Base-by-base conservation (phyloP, 2,888 invertebrate genomes). In the Rhagonycha fulva region DNA sequence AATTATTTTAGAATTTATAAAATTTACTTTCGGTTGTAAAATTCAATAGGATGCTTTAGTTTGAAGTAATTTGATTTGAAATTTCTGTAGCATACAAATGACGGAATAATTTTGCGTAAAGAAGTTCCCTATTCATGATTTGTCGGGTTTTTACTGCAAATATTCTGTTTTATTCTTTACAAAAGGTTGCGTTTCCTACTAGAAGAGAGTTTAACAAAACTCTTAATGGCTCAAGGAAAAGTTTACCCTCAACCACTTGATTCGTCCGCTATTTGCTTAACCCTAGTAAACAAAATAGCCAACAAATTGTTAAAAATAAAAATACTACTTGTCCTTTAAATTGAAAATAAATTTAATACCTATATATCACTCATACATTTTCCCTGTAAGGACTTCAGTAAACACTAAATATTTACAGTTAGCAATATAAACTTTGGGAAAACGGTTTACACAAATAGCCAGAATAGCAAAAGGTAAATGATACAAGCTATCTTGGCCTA, bases 401-500 rank as follows among this genome's bases (percentile, higher is more conserved):
- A 47, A 47, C n/a, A 47, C 72, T 66, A 71, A 72, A 72, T 61
- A 71, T 71, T 75, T 71, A 71, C 63, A 68, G 62, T 26, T 62
- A 26, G 75, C 69, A 76, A 73, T 76, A 62, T 70, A 72, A 76
- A 72, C 72, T 70, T 26, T 66, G 76, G 72, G 76, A 76, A 72
- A 76, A 76, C 72, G 70, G 62, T 72, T 76, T 72, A 76, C 72
- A 67, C 62, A 70, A 12, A 70, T 66, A 30, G 66, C 70, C 60
- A 24, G 68, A 69, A 72, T 63, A 70, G 72, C 68, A 71, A 60
- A 28, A 47, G 32, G 74, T 74, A 76, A 76, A 76, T 76, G 76
- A 74, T 73, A 71, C 73, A 70, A 71, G 62, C 74, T 74, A 74
- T 76, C 76, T 76, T 74, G 76, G 74, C 76, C 74, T 74, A 76